A percentile compares a stretch with the other conserved stretches of the same genome.
Conservation (phyloP, 1,140 invertebrate genomes). For the Bombus confusus region DNA sequence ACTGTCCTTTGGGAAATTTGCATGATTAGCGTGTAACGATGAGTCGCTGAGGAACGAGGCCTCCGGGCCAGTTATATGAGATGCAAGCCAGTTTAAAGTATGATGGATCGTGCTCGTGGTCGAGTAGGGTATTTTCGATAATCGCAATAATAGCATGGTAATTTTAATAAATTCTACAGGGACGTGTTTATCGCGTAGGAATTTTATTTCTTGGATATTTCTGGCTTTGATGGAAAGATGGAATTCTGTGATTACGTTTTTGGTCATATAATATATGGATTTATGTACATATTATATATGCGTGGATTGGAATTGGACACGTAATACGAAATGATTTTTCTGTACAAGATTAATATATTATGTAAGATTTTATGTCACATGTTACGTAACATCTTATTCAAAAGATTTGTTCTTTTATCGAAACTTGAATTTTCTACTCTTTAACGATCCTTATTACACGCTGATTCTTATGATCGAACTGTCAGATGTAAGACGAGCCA, state of each 20-base stretch:
- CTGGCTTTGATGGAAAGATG: too few relatives aligned
- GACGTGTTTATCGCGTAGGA: background rate
- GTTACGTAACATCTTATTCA: background rate
- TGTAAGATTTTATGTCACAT: too few relatives aligned
- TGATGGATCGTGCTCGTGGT: background rate
- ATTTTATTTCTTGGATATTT: background rate
- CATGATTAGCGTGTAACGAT: slow-evolving; percentile 40
- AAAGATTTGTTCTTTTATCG: background rate
- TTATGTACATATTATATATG: too few relatives aligned
- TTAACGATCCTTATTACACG: background rate
- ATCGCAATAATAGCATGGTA: background rate
- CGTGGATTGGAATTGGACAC: too few relatives aligned
- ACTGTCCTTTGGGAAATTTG: slow-evolving; percentile 41
- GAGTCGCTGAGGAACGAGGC: background rate
- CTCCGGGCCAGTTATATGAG: background rate
- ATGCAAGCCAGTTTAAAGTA: background rate
- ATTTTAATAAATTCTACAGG: background rate
- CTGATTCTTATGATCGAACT: background rate
- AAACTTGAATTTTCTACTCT: background rate
- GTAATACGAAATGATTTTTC: too few relatives aligned
- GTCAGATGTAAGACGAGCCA: too few relatives aligned
- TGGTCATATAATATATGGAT: too few relatives aligned
- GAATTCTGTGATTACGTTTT: too few relatives aligned
- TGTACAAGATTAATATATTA: too few relatives aligned
- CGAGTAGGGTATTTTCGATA: background rate